Conservation (phyloP, 2,888 invertebrate species). For the Archips xylosteana region DNA sequence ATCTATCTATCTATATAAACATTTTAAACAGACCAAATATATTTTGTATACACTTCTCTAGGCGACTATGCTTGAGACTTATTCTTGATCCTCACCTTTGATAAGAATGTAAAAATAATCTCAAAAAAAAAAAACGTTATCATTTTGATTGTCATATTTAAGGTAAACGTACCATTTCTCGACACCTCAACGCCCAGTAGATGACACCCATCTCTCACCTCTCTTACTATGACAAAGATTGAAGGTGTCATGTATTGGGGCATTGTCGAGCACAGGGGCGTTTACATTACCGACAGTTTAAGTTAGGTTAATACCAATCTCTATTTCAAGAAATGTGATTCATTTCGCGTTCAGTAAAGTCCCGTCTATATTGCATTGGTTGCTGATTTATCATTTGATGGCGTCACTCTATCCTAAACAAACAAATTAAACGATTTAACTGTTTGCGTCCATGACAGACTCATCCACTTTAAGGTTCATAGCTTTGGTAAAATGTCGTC, state of each 20-base stretch:
- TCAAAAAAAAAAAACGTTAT: not conserved
- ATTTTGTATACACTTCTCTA: too few species aligned
- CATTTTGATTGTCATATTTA: not conserved
- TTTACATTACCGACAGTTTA: not conserved
- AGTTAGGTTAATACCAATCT: not conserved
- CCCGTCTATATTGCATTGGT: not conserved
- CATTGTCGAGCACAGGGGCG: too few species aligned
- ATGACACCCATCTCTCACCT: too few species aligned
- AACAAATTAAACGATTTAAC: conserved; percentile 6
- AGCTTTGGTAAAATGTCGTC: not conserved
- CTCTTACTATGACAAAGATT: too few species aligned
- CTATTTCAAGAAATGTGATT: not conserved
- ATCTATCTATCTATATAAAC: too few species aligned
- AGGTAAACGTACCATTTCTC: too few species aligned
- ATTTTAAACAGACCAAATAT: too few species aligned
- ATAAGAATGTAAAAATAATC: not conserved
- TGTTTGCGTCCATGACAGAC: not conserved
- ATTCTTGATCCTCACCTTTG: not conserved
- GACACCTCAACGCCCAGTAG: too few species aligned
- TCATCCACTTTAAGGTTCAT: conserved; percentile 1
- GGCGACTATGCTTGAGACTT: too few species aligned
- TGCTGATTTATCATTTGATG: not conserved
- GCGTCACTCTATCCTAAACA: conserved; percentile 1
- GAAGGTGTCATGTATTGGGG: too few species aligned
- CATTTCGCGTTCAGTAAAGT: not conserved